A percentile compares a stretch with the other conserved stretches of the same genome.
These are phyloP conservation scores for Drosophila tsacasi DNA, from an alignment of 1,140 invertebrate species.

Conservation along the genomic window DNA sequence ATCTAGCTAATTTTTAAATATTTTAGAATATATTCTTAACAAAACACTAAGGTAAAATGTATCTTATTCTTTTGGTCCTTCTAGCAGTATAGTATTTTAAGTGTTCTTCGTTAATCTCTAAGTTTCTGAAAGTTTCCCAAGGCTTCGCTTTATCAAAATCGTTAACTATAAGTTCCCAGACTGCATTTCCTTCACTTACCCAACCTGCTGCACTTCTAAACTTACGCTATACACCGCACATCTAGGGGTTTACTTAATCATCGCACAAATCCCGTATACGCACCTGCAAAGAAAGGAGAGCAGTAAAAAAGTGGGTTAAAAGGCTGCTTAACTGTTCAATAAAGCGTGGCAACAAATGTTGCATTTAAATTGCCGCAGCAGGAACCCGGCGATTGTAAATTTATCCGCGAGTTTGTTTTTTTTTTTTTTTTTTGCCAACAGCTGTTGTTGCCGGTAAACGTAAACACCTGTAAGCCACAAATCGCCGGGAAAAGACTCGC, in stretches of 20 bases:
- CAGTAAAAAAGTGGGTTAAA: slow-evolving; percentile 35
- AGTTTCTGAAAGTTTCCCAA: neutral
- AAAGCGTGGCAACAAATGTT: slow-evolving; percentile 52
- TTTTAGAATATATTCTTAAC: neutral
- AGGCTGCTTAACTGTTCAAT: slow-evolving; percentile 39
- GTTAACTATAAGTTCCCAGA: neutral
- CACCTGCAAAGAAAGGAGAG: slow-evolving; percentile 67
- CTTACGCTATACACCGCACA: neutral
- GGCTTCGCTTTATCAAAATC: neutral
- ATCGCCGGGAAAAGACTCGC: slow-evolving; percentile 50
- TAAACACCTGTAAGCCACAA: slow-evolving; percentile 81
- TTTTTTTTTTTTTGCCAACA: slow-evolving; percentile 43
- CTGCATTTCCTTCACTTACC: slow-evolving; percentile 14
- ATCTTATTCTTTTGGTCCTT: no score
- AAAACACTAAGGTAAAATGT: no score
- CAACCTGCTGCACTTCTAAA: slow-evolving; percentile 17
- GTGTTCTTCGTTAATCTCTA: neutral
- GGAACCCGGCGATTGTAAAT: slow-evolving; percentile 37
- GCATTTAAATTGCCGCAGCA: slow-evolving; percentile 46
- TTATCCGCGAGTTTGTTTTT: slow-evolving; percentile 29
- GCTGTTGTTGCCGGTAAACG: slow-evolving; percentile 65
- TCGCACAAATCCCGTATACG: slow-evolving; percentile 44
- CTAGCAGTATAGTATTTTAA: neutral
- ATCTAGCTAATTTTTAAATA: neutral
- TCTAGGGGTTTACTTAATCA: slow-evolving; percentile 4